Conservation (phyloP, 2,888 invertebrate species). For the Platycnemis pennipes region DNA sequence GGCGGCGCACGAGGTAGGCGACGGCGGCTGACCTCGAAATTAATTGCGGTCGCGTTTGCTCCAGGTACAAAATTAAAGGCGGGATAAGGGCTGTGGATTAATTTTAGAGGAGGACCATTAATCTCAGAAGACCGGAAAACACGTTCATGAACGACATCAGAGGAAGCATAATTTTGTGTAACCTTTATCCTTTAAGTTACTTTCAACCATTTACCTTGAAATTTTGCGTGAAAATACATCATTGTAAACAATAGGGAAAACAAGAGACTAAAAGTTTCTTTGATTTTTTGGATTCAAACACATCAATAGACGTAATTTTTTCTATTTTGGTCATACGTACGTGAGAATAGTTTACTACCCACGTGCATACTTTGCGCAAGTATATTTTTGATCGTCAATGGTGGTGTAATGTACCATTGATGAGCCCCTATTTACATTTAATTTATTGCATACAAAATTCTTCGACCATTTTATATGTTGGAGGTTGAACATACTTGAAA, state of each 20-base stretch:
- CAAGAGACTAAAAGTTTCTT: no score
- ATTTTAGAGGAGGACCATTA: background rate
- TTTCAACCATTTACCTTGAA: background rate
- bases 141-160: background rate
- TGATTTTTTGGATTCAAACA: background rate
- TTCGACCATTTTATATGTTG: no score
- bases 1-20: no score
- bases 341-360: no score
- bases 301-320: no score
- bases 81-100: conserved; percentile 3
- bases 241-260: background rate
- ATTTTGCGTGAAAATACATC: background rate
- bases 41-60: conserved; percentile 21
- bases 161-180: background rate
- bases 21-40: background rate
- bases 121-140: conserved; percentile 15
- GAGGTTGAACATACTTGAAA: no score
- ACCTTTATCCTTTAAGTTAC: background rate
- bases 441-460: no score
- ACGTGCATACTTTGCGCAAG: no score
- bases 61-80: background rate
- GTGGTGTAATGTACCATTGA: no score
- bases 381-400: no score
- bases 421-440: no score
- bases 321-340: no score